Evolutionary conservation across 2,797 vertebrate species (phyloP).

Genomic region (Protonibea diacanthus): DNA sequence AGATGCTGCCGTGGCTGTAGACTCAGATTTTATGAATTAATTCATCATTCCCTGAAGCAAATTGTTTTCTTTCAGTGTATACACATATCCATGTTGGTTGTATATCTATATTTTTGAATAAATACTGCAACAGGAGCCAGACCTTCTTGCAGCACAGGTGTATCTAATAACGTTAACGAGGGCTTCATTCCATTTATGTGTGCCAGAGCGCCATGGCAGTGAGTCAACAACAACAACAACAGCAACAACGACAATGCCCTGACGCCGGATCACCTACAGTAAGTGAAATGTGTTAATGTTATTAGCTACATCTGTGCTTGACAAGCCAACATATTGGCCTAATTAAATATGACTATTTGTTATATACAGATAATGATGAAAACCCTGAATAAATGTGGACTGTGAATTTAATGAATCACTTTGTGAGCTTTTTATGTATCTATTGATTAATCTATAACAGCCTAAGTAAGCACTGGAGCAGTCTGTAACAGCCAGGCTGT

Average conservation of each 20-base stretch:
- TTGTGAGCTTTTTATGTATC: conserved; percentile 53
- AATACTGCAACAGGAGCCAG: background rate
- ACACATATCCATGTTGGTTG: background rate
- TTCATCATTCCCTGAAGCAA: background rate
- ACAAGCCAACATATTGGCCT: conserved; percentile 16
- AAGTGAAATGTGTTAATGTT: conserved; percentile 7
- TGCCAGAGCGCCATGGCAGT: background rate
- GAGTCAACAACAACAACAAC: conserved; percentile 4
- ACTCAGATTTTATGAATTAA: background rate
- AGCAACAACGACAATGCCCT: background rate
- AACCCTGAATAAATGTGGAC: conserved; percentile 20
- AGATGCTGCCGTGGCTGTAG: background rate
- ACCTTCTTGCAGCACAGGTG: background rate
- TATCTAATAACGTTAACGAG: background rate
- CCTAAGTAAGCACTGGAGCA: conserved; percentile 47
- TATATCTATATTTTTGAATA: background rate
- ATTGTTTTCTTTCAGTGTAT: background rate
- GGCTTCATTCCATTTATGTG: background rate
- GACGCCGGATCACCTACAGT: conserved; percentile 1
- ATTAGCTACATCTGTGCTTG: conserved; percentile 15
- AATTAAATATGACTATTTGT: conserved; percentile 29
- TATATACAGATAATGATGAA: conserved; percentile 5
- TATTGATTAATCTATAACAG: conserved; percentile 68
- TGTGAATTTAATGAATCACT: conserved; percentile 50
- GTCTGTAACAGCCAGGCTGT: conserved; percentile 48